Conservation (phyloP, 1,140 invertebrate genomes). For the Brachionus sp. region DNA sequence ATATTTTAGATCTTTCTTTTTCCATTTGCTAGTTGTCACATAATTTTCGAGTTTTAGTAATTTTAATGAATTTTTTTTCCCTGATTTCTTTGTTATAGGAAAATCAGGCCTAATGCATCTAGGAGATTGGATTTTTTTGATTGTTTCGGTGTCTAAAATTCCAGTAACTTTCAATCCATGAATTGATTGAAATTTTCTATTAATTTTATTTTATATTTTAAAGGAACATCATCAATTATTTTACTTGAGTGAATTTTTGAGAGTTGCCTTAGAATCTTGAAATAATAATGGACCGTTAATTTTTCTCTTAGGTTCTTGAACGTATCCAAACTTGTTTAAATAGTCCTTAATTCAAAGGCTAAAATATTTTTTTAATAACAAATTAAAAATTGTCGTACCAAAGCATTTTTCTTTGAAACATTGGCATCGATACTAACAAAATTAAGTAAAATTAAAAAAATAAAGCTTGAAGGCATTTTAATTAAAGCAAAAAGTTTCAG, state of each 20-base stretch:
- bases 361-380: neutral
- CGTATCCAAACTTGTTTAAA: neutral
- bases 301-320: neutral
- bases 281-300: neutral
- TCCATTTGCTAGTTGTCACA: neutral
- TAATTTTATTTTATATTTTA: neutral
- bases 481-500: neutral
- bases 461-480: neutral
- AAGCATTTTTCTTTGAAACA: neutral
- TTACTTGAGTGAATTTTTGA: neutral
- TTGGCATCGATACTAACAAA: neutral
- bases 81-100: neutral
- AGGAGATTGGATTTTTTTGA: neutral
- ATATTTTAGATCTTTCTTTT: neutral
- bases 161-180: constrained; percentile 25
- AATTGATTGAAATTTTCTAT: constrained; percentile 15
- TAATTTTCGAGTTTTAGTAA: neutral
- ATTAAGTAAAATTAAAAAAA: neutral
- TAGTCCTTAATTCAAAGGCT: neutral
- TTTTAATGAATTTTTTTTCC: neutral
- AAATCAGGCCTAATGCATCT: constrained; percentile 31
- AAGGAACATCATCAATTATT: neutral
- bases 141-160: neutral
- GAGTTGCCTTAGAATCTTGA: neutral
- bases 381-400: neutral